Conservation (phyloP, 2,888 invertebrate species). For the Pediacus dermestoides region DNA sequence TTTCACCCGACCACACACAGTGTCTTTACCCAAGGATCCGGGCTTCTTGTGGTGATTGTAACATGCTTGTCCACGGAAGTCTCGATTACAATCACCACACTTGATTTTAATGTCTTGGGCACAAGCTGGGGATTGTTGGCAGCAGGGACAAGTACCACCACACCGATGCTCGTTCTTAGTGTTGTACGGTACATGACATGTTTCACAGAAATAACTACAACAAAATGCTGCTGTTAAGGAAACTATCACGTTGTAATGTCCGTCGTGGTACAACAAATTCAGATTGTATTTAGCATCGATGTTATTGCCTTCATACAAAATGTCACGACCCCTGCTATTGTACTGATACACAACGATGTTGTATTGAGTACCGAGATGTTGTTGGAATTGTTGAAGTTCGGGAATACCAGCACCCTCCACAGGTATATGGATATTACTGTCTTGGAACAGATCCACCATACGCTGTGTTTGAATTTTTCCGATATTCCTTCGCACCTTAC, state of each 20-base stretch:
- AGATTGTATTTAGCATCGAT: constrained; percentile 11
- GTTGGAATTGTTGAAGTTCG: constrained; percentile 17
- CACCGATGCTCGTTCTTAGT: constrained; percentile 13
- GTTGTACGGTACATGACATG: constrained; percentile 25
- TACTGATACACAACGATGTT: constrained; percentile 21
- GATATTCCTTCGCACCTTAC: constrained; percentile 12
- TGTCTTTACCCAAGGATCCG: constrained; percentile 1
- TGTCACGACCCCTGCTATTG: constrained; percentile 14
- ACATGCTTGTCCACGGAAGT: constrained; percentile 12
- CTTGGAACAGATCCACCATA: constrained; percentile 3
- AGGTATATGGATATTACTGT: constrained; percentile 7
- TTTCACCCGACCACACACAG: constrained; percentile 9
- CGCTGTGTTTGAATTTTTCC: constrained; percentile 9
- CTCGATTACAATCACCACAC: constrained; percentile 17
- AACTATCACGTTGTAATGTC: constrained; percentile 28
- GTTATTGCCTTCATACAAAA: constrained; percentile 15
- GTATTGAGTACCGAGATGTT: constrained; percentile 14
- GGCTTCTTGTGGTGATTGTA: constrained; percentile 19
- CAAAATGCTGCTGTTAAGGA: constrained; percentile 28
- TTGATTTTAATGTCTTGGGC: constrained; percentile 2
- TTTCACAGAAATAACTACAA: constrained; percentile 28
- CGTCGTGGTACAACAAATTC: constrained; percentile 26
- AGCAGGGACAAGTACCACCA: constrained; percentile 15
- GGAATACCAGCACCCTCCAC: constrained; percentile 16
- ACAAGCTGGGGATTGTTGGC: constrained; percentile 15